Evolutionary conservation across 2,113 vertebrate species (phyloP).

Genomic region (Desmodus rotundus): DNA sequence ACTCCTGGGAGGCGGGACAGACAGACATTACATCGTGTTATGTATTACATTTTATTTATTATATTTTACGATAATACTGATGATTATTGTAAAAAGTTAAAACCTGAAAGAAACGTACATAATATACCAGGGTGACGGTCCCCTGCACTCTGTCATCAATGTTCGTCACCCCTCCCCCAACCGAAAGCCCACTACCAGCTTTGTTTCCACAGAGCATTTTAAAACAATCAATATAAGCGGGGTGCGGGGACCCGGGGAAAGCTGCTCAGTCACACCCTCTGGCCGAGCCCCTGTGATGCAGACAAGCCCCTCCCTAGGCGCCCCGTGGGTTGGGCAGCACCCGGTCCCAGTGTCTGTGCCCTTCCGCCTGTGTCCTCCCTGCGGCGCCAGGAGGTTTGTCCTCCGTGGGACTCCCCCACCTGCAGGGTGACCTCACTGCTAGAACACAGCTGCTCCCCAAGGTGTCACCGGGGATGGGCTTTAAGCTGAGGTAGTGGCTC

Average conservation of each 20-base stretch:
- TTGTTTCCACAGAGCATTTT: neutral
- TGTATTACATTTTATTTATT: neutral
- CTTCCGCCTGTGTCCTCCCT: neutral
- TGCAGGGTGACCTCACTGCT: neutral
- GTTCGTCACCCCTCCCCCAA: neutral
- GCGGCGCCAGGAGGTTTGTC: neutral
- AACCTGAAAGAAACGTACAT: neutral
- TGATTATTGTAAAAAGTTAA: neutral
- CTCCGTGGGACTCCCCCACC: neutral
- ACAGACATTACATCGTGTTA: neutral
- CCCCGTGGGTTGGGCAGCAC: no score
- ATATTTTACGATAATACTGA: neutral
- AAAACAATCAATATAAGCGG: neutral
- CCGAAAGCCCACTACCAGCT: neutral
- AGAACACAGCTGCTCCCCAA: neutral
- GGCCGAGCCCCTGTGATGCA: accelerated
- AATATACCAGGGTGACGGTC: neutral
- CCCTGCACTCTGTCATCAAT: neutral
- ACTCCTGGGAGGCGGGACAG: neutral
- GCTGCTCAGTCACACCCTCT: no score
- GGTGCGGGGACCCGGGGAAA: neutral
- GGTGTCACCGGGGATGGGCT: neutral
- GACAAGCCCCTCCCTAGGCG: neutral
- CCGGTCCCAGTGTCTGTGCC: no score
- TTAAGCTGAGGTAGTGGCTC: no score